phyloP scores from a whole-genome alignment of 2,888 invertebrate genomes.

The Brachylomia viminalis region DNA sequence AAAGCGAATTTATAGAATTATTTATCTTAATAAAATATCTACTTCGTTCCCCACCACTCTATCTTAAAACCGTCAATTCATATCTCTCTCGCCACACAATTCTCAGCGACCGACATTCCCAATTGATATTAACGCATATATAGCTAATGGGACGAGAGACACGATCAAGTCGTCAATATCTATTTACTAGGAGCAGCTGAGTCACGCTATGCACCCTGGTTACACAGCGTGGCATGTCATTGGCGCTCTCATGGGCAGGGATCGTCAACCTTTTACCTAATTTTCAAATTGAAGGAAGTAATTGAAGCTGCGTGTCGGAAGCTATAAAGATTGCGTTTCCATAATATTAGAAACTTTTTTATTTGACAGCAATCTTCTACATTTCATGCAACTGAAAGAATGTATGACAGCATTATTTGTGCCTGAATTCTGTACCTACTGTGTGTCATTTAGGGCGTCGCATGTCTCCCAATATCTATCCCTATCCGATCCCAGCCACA shows the following conservation, averaged over 20 bases:
- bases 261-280: slow-evolving; percentile 21
- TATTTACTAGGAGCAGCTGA: slow-evolving; percentile 56
- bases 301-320: neutral
- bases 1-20: neutral
- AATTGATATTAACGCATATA: slow-evolving; percentile 60
- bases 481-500: neutral
- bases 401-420: neutral
- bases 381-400: neutral
- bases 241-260: slow-evolving; percentile 32
- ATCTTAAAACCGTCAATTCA: slow-evolving; percentile 29
- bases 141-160: slow-evolving; percentile 36
- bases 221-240: slow-evolving; percentile 33
- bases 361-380: neutral
- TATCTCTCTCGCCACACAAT: slow-evolving; percentile 11
- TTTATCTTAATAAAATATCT: neutral
- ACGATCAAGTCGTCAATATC: slow-evolving; percentile 58
- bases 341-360: neutral
- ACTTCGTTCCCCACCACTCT: slow-evolving; percentile 2
- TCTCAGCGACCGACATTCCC: slow-evolving; percentile 10
- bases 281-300: neutral
- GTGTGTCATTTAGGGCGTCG: neutral
- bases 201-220: slow-evolving; percentile 58
- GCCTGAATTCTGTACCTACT: neutral
- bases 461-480: neutral
- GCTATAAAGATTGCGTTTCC: neutral